Conservation (phyloP, 2,113 vertebrate species). For the Pyrgilauda ruficollis region DNA sequence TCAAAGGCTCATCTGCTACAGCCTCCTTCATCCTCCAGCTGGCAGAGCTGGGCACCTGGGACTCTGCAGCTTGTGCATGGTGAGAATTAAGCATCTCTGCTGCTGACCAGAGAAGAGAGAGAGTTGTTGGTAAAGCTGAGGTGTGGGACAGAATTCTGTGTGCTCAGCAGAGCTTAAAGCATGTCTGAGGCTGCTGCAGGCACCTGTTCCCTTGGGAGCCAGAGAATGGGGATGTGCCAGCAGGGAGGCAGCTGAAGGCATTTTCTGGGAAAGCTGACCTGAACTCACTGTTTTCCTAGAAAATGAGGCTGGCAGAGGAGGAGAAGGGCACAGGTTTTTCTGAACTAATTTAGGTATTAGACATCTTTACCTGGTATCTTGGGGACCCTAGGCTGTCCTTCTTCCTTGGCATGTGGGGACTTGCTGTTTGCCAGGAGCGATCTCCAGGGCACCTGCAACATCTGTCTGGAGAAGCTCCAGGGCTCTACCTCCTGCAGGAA, state of each 20-base stretch:
- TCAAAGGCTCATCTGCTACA: not conserved
- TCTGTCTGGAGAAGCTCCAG: not conserved
- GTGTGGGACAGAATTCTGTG: not conserved
- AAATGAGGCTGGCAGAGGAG: not conserved
- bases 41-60: not conserved
- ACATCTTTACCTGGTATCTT: not conserved
- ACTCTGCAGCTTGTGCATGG: fast-evolving
- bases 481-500: not conserved
- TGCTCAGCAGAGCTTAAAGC: not conserved
- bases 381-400: not conserved
- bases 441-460: not conserved
- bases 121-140: not conserved
- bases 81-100: not conserved
- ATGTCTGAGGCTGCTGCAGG: not conserved
- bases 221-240: not conserved
- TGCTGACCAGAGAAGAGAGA: not conserved
- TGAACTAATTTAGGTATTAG: not conserved
- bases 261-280: not conserved
- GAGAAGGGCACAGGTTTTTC: not conserved
- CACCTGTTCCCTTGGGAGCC: not conserved
- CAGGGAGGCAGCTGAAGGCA: fast-evolving
- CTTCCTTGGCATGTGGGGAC: not conserved
- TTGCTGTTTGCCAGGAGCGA: fast-evolving
- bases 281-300: not conserved
- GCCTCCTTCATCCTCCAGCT: not conserved